Evolutionary conservation across 1,140 invertebrate species (phyloP), one percentile per base, ranked within the genome.

Genomic region (Microplitis mediator): DNA sequence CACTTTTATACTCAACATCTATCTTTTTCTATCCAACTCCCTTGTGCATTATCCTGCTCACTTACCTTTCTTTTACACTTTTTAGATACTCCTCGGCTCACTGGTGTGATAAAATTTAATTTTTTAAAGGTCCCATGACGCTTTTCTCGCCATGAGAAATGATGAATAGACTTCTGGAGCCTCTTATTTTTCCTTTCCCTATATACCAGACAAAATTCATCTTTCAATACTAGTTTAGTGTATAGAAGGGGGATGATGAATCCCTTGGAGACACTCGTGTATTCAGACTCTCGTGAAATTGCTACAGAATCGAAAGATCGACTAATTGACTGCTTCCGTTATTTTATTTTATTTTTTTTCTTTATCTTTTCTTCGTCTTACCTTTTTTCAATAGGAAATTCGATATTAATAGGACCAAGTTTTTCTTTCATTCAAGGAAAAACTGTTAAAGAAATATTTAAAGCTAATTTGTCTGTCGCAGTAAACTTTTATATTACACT

Each of bases 261-360:
- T n/a, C 50, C 39, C 34, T 50, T 3, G 36, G n/a, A 16, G 35
- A 50, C 69, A 52, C 50, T 14, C 5, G 11, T 36, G 58, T 39
- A 61, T 62, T 45, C 60, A 34, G 31, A 52, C 31, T 9, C 14
- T 63, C 60, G 45, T 63, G 50, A 63, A 71, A 36, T 50, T 39
- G 65, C 56, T 45, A 31, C n/a, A 34, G 39, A 69, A 51, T 36
- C 35, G 62, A 72, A 70, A 60, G 62, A 81, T 74, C 72, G 72
- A 68, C 76, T 78, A 81, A 81, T 81, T 78, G 78, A 79, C 77
- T 78, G 75, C 76, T 78, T 80, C 73, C 75, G 75, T 78, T 64
- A 50, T 45, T 58, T 34, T 54, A 34, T 56, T 68, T 54, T 14
- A 36, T 60, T 36, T 60, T 45, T 9, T n/a, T n/a, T n/a, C n/a